A percentile compares a stretch with the other conserved stretches of the same genome.
Conservation (phyloP, 1,140 invertebrate genomes). For the Eumaeus atala region DNA sequence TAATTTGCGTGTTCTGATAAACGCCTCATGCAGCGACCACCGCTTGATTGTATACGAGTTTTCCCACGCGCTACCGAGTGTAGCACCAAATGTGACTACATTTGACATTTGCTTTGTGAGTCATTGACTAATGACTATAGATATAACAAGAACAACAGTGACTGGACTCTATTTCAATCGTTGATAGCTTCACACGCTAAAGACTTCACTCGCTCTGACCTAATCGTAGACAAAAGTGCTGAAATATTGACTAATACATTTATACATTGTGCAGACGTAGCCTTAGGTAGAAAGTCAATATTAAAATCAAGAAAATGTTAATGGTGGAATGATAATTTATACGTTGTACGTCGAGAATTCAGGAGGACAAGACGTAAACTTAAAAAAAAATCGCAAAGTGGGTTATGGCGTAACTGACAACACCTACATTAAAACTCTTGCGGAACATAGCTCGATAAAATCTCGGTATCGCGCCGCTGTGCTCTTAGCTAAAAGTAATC, state of each 20-base stretch:
- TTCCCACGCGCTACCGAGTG: background rate
- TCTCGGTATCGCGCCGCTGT: no score
- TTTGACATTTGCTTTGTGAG: no score
- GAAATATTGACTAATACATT: conserved; percentile 4
- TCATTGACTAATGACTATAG: no score
- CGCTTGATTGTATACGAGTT: conserved; percentile 3
- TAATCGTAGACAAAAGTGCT: background rate
- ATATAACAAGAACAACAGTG: conserved; percentile 1
- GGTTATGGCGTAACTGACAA: background rate
- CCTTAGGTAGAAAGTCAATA: background rate
- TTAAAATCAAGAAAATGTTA: background rate
- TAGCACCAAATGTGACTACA: background rate
- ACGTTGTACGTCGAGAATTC: background rate
- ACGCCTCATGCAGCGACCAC: conserved; percentile 5
- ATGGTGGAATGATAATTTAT: conserved; percentile 1
- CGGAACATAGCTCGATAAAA: background rate
- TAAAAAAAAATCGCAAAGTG: background rate
- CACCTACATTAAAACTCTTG: conserved; percentile 1
- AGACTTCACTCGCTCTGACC: background rate
- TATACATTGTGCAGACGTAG: conserved; percentile 1
- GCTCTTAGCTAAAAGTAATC: no score
- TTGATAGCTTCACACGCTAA: conserved; percentile 1
- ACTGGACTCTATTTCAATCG: background rate
- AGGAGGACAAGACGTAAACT: conserved; percentile 5
- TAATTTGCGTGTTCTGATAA: conserved; percentile 4